Evolutionary conservation across 1,140 invertebrate species (phyloP), one percentile per base, ranked within the genome.

Genomic region (Caerostris darwini): DNA sequence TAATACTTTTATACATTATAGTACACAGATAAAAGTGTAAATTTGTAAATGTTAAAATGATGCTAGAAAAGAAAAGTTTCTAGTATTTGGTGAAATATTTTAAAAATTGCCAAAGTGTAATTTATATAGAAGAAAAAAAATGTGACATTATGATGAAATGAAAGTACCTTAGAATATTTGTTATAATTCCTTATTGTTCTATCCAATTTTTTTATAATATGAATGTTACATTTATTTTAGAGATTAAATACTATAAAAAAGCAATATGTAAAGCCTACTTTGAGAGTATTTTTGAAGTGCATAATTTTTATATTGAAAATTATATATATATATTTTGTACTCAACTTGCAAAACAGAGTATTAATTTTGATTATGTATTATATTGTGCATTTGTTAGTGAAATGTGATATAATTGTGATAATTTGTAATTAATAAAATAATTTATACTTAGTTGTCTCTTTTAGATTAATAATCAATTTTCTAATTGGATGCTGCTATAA

Each of bases 381-480:
- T 5, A 77, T 5, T 50, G 69, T 77, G 69, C 69, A 77, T 3
- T 34, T 34, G 50, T 77, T 50, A 50, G 12, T 77, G 34, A 71
- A 77, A 77, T 77, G 71, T 77, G 71, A 77, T 77, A 53, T 77
- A 12, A 50, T 77, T 77, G 71, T 77, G 34, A 77, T 53, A 77
- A 77, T 77, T 50, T 77, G 7, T 7, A 77, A 77, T 77, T 50
- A 77, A 77, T 17, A 64, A 67, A 67, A 17, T 67, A 67, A 67
- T 77, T 34, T 53, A 34, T 34, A 34, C 34, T 34, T 34, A 34
- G 34, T 34, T 34, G 34, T 34, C 34, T 34, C 34, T 34, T 34
- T 34, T 34, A 34, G 2, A 34, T 34, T 34, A 34, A 34, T 34
- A 34, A n/a, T n/a, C n/a, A n/a, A n/a, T 34, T 34, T 34, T 34